A percentile compares a stretch with the other conserved stretches of the same genome.
phyloP scores from a whole-genome alignment of 64 coral and sea anemone species.

The Astreopora myriophthalma region DNA sequence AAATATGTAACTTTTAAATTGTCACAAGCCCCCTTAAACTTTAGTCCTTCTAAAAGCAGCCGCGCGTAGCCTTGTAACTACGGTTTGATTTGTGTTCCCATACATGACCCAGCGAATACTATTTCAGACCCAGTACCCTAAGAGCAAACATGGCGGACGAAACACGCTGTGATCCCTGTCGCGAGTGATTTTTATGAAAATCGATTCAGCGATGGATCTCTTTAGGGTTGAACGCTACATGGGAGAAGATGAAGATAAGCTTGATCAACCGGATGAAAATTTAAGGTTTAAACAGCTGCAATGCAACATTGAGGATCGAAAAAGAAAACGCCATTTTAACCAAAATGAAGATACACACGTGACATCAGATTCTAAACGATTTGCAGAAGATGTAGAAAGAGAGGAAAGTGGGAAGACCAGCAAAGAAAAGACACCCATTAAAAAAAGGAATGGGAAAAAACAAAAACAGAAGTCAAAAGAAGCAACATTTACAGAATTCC shows the following conservation, averaged over 20 bases:
- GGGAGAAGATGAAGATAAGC: conserved; percentile 46
- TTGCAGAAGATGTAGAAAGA: background rate
- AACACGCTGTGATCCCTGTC: background rate
- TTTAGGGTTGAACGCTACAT: conserved; percentile 76
- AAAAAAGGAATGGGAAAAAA: background rate
- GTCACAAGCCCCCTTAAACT: too few relatives aligned
- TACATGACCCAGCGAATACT: background rate
- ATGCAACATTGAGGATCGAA: conserved; percentile 49
- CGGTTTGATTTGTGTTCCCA: too few relatives aligned
- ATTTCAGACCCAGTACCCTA: background rate
- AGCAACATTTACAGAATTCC: background rate
- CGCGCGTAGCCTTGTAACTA: too few relatives aligned
- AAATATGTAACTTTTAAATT: too few relatives aligned
- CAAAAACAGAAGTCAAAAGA: background rate
- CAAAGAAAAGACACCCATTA: background rate
- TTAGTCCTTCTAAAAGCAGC: too few relatives aligned
- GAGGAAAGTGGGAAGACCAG: background rate
- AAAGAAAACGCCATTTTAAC: conserved; percentile 28
- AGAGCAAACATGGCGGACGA: conserved; percentile 7
- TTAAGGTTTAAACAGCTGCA: conserved; percentile 40
- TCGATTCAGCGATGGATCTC: conserved; percentile 66
- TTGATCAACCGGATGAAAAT: conserved; percentile 18
- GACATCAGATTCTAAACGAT: background rate
- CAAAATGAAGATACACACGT: background rate
- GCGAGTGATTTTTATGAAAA: background rate